These are phyloP conservation scores for Tragelaphus buxtoni DNA, from an alignment of 2,113 vertebrate species.

Conservation along the genomic window DNA sequence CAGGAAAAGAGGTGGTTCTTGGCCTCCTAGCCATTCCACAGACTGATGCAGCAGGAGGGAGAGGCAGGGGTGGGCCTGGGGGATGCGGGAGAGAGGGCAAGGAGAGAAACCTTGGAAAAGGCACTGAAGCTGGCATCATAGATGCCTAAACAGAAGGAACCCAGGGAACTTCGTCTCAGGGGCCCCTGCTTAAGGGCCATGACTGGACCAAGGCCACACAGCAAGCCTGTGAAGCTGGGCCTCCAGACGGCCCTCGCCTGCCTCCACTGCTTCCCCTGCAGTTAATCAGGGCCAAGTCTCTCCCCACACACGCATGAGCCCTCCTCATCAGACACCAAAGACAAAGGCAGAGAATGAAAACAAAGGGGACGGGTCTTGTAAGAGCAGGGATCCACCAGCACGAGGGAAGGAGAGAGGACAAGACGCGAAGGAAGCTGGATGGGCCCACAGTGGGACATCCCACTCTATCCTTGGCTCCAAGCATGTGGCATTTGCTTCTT, in stretches of 20 bases:
- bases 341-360: background rate
- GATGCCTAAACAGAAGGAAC: background rate
- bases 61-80: background rate
- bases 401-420: fast-evolving
- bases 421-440: background rate
- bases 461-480: background rate
- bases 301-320: fast-evolving
- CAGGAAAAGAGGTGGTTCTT: background rate
- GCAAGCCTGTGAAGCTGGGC: background rate
- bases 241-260: fast-evolving
- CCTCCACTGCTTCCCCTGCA: background rate
- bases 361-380: background rate
- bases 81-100: background rate
- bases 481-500: fast-evolving
- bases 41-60: background rate
- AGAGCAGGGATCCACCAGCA: background rate
- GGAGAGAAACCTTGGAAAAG: background rate
- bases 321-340: background rate
- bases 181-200: background rate
- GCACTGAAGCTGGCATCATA: background rate
- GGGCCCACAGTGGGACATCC: background rate
- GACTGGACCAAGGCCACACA: background rate
- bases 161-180: background rate
- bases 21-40: fast-evolving
- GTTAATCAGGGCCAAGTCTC: background rate